A percentile compares a stretch with the other conserved stretches of the same genome.
Conservation (phyloP, 2,888 invertebrate species). For the Gasteruption jaculator region DNA sequence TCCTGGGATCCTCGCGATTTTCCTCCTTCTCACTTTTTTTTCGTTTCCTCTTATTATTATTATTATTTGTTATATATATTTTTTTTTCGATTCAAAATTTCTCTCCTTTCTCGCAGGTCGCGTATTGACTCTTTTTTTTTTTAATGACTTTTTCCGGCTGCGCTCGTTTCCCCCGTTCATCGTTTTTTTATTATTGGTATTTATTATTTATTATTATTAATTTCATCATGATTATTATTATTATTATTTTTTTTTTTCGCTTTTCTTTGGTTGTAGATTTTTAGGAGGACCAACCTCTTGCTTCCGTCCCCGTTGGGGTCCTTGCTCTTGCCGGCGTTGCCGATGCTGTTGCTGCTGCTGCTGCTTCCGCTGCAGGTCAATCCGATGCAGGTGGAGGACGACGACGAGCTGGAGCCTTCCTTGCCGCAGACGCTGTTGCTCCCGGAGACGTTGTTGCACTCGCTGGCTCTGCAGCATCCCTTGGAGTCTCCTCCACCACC, state of each 20-base stretch:
- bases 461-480: constrained; percentile 48
- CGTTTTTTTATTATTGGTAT: too few species aligned
- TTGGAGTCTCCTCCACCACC: constrained; percentile 47
- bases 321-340: constrained; percentile 59
- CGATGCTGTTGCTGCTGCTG: constrained; percentile 47
- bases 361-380: constrained; percentile 35
- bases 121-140: too few species aligned
- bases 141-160: too few species aligned
- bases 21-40: too few species aligned
- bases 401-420: constrained; percentile 30
- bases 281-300: constrained; percentile 57
- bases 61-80: too few species aligned
- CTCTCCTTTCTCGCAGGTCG: too few species aligned
- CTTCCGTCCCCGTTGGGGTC: constrained; percentile 53
- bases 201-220: too few species aligned
- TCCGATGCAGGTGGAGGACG: constrained; percentile 29
- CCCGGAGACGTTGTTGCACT: constrained; percentile 43
- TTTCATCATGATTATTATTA: too few species aligned
- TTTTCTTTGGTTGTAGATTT: constrained; percentile 8
- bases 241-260: neutral
- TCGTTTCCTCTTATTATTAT: too few species aligned
- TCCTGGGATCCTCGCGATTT: too few species aligned
- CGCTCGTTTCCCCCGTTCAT: too few species aligned
- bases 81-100: too few species aligned
- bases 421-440: constrained; percentile 33